Percentiles rank a stretch among this genome's conserved stretches.
Evolutionary conservation across 2,888 invertebrate genomes (phyloP).

Genomic region (Agrochola lota): DNA sequence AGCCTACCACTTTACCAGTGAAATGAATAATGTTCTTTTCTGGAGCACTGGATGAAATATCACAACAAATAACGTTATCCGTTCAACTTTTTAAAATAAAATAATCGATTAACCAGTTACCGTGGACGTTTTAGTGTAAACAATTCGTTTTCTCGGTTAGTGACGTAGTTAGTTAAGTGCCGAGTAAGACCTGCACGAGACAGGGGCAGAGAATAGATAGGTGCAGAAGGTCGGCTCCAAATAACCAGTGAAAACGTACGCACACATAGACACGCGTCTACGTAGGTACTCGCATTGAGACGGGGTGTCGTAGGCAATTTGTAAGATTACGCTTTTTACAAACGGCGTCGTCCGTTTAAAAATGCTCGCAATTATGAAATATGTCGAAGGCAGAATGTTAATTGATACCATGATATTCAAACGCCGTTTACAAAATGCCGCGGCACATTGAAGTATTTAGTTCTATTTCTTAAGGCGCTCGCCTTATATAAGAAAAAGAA

Average conservation of each 20-base stretch:
- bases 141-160: conserved; percentile 56
- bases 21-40: background rate
- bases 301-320: too few relatives aligned
- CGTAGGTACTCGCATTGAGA: background rate
- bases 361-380: too few relatives aligned
- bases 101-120: conserved; percentile 20
- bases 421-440: too few relatives aligned
- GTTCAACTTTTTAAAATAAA: conserved; percentile 5
- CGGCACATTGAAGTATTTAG: too few relatives aligned
- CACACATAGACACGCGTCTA: background rate
- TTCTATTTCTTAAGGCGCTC: too few relatives aligned
- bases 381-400: too few relatives aligned
- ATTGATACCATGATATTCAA: too few relatives aligned
- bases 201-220: conserved; percentile 15
- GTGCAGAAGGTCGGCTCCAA: conserved; percentile 3
- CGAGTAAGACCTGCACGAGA: conserved; percentile 58
- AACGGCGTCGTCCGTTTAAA: too few relatives aligned
- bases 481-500: too few relatives aligned
- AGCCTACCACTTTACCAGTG: background rate
- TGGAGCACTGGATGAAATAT: background rate
- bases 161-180: conserved; percentile 52
- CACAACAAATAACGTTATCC: background rate
- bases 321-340: too few relatives aligned
- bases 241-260: background rate
- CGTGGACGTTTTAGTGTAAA: conserved; percentile 22